Conservation (phyloP, 2,113 vertebrate genomes). For the Rhinoptilus africanus region DNA sequence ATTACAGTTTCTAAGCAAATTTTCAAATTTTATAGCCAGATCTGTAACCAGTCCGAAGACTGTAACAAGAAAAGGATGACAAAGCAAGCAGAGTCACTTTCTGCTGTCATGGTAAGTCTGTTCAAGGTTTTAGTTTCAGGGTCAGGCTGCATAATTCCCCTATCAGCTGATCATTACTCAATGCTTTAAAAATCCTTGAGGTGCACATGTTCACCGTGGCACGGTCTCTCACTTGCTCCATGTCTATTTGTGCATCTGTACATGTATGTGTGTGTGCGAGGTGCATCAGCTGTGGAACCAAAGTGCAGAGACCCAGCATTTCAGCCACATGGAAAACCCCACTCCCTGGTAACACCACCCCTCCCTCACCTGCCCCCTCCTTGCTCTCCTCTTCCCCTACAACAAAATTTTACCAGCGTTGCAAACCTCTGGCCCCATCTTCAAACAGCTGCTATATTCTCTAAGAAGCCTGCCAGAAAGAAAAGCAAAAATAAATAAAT, state of each 20-base stretch:
- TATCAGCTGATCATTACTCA: not conserved
- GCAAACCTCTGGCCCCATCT: not conserved
- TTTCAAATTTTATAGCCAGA: not conserved
- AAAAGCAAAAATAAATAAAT: not conserved
- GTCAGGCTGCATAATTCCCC: not conserved
- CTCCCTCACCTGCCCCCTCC: not conserved
- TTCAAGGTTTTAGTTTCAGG: not conserved
- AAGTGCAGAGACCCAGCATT: not conserved
- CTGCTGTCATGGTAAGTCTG: not conserved
- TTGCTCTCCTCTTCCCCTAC: not conserved
- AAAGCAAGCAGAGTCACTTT: not conserved
- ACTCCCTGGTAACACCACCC: not conserved
- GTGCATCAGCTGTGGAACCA: not conserved
- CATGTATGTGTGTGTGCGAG: accelerated
- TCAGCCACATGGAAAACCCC: not conserved
- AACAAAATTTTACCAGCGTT: not conserved
- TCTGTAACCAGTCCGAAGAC: not conserved
- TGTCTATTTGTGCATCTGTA: not conserved
- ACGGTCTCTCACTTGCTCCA: accelerated
- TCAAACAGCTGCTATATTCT: not conserved
- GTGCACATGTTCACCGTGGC: not conserved
- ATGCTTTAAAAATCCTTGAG: not conserved
- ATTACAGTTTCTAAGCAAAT: not conserved
- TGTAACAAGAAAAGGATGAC: not conserved
- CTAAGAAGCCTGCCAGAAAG: not conserved